These are phyloP conservation scores for Ficedula albicollis DNA, from an alignment of 2,797 vertebrate genomes.

Conservation along the genomic window DNA sequence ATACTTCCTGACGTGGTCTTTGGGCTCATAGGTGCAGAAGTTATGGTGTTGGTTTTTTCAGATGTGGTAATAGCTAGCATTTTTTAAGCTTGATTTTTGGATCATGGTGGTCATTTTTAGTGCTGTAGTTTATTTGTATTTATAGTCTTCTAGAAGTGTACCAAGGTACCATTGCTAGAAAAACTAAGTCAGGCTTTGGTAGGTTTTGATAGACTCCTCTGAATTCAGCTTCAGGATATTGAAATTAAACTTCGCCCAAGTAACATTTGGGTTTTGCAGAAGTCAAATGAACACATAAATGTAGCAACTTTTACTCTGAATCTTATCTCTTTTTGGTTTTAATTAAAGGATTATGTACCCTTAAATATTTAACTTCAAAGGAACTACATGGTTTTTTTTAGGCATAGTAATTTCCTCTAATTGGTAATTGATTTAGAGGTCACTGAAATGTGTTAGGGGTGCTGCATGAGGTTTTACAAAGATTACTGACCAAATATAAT, in stretches of 20 bases:
- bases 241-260: not conserved
- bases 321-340: not conserved
- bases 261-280: not conserved
- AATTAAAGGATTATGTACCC: not conserved
- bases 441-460: not conserved
- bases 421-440: not conserved
- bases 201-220: not conserved
- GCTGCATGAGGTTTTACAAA: not conserved
- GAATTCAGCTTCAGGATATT: not conserved
- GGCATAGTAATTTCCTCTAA: not conserved
- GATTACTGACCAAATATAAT: conserved; percentile 39
- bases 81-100: not conserved
- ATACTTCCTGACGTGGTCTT: conserved; percentile 23
- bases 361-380: not conserved
- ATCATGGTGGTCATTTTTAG: not conserved
- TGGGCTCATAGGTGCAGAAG: not conserved
- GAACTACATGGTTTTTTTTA: not conserved
- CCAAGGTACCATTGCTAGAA: not conserved
- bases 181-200: not conserved
- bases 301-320: not conserved
- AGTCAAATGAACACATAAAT: not conserved
- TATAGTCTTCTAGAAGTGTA: not conserved
- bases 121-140: conserved; percentile 8
- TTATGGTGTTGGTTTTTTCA: not conserved
- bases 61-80: not conserved